These are phyloP conservation scores for Chlorospingus semifuscus DNA, from an alignment of 2,797 vertebrate species.

Conservation along the genomic window DNA sequence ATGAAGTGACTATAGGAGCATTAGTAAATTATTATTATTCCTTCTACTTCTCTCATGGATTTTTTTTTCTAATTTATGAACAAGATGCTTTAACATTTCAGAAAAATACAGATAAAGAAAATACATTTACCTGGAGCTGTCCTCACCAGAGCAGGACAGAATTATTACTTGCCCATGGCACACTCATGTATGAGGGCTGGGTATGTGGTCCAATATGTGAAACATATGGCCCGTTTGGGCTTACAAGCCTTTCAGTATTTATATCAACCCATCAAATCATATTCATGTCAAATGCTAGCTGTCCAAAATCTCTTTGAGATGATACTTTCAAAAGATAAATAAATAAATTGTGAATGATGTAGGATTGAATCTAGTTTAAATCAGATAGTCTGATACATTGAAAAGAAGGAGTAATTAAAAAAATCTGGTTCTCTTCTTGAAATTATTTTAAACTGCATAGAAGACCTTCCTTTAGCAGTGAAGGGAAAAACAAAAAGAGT, in stretches of 20 bases:
- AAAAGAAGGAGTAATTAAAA: background rate
- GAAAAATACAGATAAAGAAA: background rate
- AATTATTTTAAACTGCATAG: background rate
- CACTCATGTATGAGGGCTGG: background rate
- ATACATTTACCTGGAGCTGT: background rate
- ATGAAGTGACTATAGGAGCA: background rate
- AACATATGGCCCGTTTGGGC: background rate
- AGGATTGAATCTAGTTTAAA: background rate
- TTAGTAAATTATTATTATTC: background rate
- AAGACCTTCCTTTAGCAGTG: background rate
- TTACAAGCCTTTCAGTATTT: background rate
- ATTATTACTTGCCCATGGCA: background rate
- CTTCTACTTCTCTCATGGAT: accelerated
- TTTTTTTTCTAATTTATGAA: background rate
- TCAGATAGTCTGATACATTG: background rate
- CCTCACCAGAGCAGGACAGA: background rate
- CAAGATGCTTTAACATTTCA: background rate
- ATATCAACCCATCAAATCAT: background rate
- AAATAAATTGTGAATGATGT: background rate
- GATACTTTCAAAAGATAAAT: background rate
- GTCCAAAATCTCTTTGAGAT: background rate
- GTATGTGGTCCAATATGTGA: background rate
- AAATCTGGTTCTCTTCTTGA: background rate
- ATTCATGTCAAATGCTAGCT: background rate
- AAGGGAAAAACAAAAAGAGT: background rate